phyloP scores from a whole-genome alignment of 30 jellyfish, hydroid and myxozoan species.

The Chironex yamaguchii region DNA sequence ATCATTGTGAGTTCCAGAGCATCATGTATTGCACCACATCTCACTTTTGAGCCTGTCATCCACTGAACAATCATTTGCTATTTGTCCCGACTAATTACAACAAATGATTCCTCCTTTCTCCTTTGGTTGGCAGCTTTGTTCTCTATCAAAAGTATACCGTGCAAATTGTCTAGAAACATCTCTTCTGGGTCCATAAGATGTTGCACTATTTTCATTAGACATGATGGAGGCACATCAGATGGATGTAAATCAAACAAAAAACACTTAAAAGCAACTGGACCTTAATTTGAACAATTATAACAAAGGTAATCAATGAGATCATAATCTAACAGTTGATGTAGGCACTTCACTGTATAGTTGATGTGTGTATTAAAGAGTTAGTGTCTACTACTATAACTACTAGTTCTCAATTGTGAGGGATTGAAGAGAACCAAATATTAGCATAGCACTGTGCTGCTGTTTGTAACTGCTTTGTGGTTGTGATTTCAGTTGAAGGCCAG shows the following conservation, averaged over 20 bases:
- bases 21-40: constrained; percentile 28
- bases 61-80: constrained; percentile 25
- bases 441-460: too few species aligned
- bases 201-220: constrained; percentile 3
- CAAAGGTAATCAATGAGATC: constrained; percentile 11
- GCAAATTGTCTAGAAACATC: not conserved
- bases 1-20: constrained; percentile 42
- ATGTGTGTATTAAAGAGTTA: too few species aligned
- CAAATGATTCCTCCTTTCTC: constrained; percentile 20
- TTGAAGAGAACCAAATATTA: too few species aligned
- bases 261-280: not conserved
- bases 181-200: constrained; percentile 75
- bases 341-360: too few species aligned
- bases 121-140: constrained; percentile 4
- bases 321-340: not conserved
- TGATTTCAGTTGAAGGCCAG: too few species aligned
- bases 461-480: too few species aligned
- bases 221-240: constrained; percentile 19
- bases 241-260: not conserved
- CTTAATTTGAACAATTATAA: not conserved
- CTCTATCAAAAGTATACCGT: constrained; percentile 60
- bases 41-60: constrained; percentile 4
- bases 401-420: too few species aligned
- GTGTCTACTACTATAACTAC: too few species aligned
- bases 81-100: constrained; percentile 15